Evolutionary conservation across 1,140 invertebrate genomes (phyloP).

Genomic region (Laodelphax striatellus): DNA sequence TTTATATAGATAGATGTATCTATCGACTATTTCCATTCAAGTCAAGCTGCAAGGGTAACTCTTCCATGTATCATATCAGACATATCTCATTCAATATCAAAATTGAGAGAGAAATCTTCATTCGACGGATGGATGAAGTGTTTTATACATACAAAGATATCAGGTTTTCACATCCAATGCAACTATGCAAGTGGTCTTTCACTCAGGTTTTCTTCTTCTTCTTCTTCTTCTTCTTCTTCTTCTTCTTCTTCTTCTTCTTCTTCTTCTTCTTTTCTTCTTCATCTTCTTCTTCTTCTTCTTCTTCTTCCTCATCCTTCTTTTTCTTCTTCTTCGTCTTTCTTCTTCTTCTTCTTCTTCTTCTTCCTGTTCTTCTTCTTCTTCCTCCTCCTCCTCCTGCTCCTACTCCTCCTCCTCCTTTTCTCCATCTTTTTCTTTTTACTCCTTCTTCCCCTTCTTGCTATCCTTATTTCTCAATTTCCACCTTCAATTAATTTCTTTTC

Average conservation of each 20-base stretch:
- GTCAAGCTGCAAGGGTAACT: no score
- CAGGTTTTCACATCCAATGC: no score
- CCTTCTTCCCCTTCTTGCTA: not conserved
- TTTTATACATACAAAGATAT: no score
- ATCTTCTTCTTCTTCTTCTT: not conserved
- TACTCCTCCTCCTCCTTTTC: not conserved
- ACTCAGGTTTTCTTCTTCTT: not conserved
- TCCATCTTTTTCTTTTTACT: not conserved
- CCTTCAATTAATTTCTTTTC: no score
- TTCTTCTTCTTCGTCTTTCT: no score
- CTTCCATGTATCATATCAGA: no score
- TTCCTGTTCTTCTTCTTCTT: not conserved
- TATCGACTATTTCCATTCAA: no score
- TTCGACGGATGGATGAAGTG: no score
- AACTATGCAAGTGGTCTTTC: no score
- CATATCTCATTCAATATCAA: no score
- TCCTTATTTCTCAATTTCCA: not conserved
- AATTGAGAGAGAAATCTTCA: no score
- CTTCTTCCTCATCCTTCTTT: not conserved
- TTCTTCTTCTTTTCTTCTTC: not conserved
- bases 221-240: constrained; percentile 1
- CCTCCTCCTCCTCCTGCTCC: not conserved
- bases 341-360: not conserved
- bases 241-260: constrained; percentile 1
- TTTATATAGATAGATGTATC: no score